A percentile compares a stretch with the other conserved stretches of the same genome.
These are phyloP conservation scores for Dioctria linearis DNA, from an alignment of 2,888 invertebrate genomes.

Conservation along the genomic window DNA sequence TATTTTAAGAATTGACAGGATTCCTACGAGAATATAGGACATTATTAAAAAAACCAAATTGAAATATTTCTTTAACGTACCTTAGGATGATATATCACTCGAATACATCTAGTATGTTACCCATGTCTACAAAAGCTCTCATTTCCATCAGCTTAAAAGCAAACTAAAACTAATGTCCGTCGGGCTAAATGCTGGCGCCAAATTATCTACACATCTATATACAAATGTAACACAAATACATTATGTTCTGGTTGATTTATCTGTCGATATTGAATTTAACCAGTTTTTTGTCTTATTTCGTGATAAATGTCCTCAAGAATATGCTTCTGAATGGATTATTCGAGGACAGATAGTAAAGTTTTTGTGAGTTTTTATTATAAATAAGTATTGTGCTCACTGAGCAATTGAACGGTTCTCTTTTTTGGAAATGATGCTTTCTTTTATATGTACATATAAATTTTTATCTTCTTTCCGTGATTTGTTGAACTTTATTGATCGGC, in stretches of 20 bases:
- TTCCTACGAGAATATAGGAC: too few species aligned
- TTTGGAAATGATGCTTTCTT: conserved; percentile 10
- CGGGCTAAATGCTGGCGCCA: conserved; percentile 33
- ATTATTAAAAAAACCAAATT: too few species aligned
- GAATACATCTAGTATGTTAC: too few species aligned
- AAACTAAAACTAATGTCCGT: conserved; percentile 1
- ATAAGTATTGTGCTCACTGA: neutral
- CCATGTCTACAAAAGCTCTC: neutral
- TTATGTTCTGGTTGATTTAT: conserved; percentile 24
- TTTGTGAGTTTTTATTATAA: conserved; percentile 1
- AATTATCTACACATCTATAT: conserved; percentile 10
- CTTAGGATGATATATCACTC: too few species aligned
- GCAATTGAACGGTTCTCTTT: conserved; percentile 1
- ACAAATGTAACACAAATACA: neutral
- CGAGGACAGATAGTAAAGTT: conserved; percentile 28
- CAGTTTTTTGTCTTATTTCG: conserved; percentile 40
- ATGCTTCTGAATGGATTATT: conserved; percentile 33
- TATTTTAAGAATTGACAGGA: too few species aligned
- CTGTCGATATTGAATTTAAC: conserved; percentile 23
- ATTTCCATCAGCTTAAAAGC: conserved; percentile 32
- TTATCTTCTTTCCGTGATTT: conserved; percentile 4
- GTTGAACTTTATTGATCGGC: neutral
- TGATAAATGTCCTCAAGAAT: conserved; percentile 42
- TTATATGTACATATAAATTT: neutral
- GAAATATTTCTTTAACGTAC: too few species aligned